Evolutionary conservation across 2,113 vertebrate genomes (phyloP).

Genomic region (Lynx canadensis): DNA sequence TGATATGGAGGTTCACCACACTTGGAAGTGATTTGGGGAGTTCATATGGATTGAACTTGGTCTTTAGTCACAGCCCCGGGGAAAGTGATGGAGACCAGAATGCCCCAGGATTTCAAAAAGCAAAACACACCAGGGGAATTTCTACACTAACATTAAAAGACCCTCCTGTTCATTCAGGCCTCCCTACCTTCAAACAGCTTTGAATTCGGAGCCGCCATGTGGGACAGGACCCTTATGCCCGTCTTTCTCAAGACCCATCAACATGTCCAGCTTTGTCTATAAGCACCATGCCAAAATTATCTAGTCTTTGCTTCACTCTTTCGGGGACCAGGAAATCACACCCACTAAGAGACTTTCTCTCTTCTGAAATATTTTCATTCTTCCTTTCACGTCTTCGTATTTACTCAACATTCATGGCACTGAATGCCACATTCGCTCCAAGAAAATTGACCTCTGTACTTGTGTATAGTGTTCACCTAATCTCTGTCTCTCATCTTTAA

Average conservation of each 20-base stretch:
- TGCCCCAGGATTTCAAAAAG: background rate
- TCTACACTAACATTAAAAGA: background rate
- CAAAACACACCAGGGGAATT: rapidly evolving
- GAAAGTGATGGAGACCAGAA: background rate
- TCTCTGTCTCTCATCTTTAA: background rate
- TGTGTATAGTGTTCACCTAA: rapidly evolving
- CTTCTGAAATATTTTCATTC: background rate
- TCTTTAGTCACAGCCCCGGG: background rate
- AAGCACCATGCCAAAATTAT: background rate
- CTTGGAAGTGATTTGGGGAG: background rate
- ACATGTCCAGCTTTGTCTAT: background rate
- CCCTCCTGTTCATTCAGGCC: background rate
- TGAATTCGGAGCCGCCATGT: background rate
- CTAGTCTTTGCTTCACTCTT: background rate
- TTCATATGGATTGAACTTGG: background rate
- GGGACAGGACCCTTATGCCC: rapidly evolving
- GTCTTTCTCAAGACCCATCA: background rate
- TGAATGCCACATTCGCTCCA: no score
- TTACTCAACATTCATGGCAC: no score
- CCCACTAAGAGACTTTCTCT: background rate
- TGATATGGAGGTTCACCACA: background rate
- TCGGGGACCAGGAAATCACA: background rate
- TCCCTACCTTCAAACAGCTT: background rate
- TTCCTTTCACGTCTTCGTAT: background rate
- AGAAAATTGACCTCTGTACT: rapidly evolving